Evolutionary conservation across 2,888 invertebrate genomes (phyloP).

Genomic region (Leuctra nigra): DNA sequence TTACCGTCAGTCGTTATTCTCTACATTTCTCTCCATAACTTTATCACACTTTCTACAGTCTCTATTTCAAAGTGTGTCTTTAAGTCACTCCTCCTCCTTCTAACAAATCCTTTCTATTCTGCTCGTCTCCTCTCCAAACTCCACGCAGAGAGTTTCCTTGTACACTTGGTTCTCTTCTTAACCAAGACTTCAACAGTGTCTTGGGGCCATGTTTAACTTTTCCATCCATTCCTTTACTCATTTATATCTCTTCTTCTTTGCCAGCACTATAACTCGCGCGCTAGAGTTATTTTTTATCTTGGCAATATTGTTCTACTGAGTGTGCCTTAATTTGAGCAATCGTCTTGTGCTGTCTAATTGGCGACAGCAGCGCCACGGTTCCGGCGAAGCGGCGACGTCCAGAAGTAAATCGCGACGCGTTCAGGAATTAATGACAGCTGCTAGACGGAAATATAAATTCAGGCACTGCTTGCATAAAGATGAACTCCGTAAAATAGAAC

Average conservation of each 20-base stretch:
- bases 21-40: background rate
- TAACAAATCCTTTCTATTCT: no score
- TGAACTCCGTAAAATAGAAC: background rate
- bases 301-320: background rate
- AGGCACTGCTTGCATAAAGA: conserved; percentile 11
- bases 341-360: conserved; percentile 11
- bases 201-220: background rate
- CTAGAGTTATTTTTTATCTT: background rate
- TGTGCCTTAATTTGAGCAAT: conserved; percentile 9
- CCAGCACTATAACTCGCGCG: background rate
- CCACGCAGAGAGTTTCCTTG: no score
- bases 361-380: conserved; percentile 4
- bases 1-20: no score
- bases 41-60: background rate
- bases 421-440: background rate
- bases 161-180: no score
- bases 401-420: background rate
- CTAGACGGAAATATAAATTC: background rate
- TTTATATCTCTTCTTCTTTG: background rate
- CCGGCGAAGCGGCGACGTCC: conserved; percentile 1
- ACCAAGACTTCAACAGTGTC: no score
- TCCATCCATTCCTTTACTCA: background rate
- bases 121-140: background rate
- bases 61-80: background rate
- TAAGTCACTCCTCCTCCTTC: background rate